These are phyloP conservation scores for Drosophila sucinea DNA, from an alignment of 1,140 invertebrate species.

Conservation along the genomic window DNA sequence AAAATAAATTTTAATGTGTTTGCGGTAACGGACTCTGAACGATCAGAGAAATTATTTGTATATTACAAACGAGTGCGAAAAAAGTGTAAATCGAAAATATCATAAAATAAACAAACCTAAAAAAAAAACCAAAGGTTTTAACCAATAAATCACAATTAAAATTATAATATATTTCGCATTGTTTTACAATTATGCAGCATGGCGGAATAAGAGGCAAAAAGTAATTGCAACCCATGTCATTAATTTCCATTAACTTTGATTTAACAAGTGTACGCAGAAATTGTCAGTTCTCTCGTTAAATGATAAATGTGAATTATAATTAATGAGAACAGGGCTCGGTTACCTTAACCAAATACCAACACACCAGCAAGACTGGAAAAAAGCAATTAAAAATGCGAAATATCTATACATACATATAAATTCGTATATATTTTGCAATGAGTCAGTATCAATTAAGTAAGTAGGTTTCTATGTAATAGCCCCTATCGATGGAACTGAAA, in stretches of 20 bases:
- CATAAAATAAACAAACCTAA: neutral
- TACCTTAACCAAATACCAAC: conserved; percentile 9
- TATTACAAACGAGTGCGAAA: conserved; percentile 20
- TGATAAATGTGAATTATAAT: conserved; percentile 58
- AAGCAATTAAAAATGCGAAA: conserved; percentile 55
- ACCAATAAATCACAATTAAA: conserved; percentile 69
- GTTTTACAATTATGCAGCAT: conserved; percentile 45
- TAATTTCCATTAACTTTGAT: conserved; percentile 56
- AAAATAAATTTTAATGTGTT: conserved; percentile 69
- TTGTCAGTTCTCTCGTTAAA: conserved; percentile 40
- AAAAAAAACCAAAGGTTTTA: conserved; percentile 11
- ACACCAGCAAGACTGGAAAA: neutral
- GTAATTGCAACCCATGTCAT: conserved; percentile 47
- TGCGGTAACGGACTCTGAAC: conserved; percentile 52
- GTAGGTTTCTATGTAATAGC: conserved; percentile 36
- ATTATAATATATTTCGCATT: conserved; percentile 16
- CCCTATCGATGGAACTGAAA: conserved; percentile 31
- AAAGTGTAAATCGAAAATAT: conserved; percentile 22
- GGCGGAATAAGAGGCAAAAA: conserved; percentile 37
- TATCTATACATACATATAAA: conserved; percentile 16
- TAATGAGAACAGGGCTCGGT: conserved; percentile 25
- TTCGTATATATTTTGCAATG: conserved; percentile 35
- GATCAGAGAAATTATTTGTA: conserved; percentile 21
- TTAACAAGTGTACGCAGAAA: conserved; percentile 38
- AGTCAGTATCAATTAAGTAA: conserved; percentile 32